These are phyloP conservation scores for Notocelia uddmanniana DNA, from an alignment of 2,888 invertebrate genomes.

Conservation along the genomic window DNA sequence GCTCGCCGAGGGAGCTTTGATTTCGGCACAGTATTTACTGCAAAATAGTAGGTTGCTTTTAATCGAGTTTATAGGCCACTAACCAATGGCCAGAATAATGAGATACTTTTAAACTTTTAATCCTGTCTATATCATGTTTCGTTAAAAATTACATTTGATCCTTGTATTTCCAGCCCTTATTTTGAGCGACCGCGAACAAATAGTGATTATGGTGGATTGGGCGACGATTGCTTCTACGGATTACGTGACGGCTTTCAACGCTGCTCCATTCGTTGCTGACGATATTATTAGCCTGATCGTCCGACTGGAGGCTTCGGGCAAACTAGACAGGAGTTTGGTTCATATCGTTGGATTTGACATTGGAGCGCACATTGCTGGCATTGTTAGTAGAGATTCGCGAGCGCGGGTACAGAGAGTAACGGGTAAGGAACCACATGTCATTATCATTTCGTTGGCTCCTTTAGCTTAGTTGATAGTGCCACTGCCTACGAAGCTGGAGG, in stretches of 20 bases:
- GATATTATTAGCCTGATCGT: conserved; percentile 36
- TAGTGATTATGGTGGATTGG: conserved; percentile 46
- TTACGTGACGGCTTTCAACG: conserved; percentile 31
- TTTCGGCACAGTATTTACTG: no score
- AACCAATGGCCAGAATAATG: no score
- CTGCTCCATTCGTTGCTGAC: conserved; percentile 36
- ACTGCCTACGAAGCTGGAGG: no score
- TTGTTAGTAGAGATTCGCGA: conserved; percentile 41
- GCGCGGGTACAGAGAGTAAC: conserved; percentile 45
- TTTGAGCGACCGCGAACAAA: background rate
- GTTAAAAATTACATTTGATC: background rate
- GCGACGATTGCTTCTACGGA: conserved; percentile 35
- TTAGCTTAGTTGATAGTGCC: no score
- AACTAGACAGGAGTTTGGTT: conserved; percentile 23
- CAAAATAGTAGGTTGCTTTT: no score
- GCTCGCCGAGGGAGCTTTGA: no score
- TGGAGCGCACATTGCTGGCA: conserved; percentile 48
- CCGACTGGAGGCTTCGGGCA: background rate
- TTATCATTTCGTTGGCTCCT: no score
- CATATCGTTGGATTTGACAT: conserved; percentile 48
- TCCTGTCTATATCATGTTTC: no score
- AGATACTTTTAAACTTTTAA: no score
- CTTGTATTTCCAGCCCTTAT: conserved; percentile 43
- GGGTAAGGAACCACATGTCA: conserved; percentile 35
- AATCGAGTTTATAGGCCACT: no score